Conservation (phyloP, 2,888 invertebrate genomes). For the Drosophila conformis region DNA sequence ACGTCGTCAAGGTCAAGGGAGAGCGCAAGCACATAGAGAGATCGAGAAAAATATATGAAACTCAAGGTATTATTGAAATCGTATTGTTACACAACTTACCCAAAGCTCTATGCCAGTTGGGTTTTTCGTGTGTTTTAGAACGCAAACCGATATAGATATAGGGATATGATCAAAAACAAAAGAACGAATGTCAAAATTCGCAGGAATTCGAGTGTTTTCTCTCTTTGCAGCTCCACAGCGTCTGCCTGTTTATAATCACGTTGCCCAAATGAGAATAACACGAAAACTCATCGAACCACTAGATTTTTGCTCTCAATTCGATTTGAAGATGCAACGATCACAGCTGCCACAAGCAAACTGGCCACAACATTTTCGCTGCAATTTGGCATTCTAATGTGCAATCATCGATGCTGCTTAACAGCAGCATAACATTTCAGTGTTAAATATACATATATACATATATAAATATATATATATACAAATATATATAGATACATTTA, state of each 20-base stretch:
- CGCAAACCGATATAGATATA: constrained; percentile 84
- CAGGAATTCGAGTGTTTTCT: constrained; percentile 84
- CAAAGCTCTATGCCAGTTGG: constrained; percentile 31
- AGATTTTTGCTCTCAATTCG: neutral
- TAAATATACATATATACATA: neutral
- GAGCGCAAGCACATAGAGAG: constrained; percentile 8
- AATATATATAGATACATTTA: neutral
- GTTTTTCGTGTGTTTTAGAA: constrained; percentile 61
- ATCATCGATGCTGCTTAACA: constrained; percentile 26
- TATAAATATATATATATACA: neutral
- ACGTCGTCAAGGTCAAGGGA: constrained; percentile 53
- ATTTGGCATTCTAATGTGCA: constrained; percentile 24
- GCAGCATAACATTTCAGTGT: constrained; percentile 19
- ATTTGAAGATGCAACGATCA: constrained; percentile 45
- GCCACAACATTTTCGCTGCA: constrained; percentile 20
- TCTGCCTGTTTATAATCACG: constrained; percentile 68
- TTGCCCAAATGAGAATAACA: constrained; percentile 56
- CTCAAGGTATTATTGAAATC: constrained; percentile 34
- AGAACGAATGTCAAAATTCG: constrained; percentile 84
- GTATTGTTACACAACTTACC: constrained; percentile 63
- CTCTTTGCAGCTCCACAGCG: constrained; percentile 85
- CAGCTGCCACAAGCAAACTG: constrained; percentile 60
- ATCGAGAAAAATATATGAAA: constrained; percentile 48
- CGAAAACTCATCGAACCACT: constrained; percentile 35
- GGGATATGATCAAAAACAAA: constrained; percentile 83